phyloP scores from a whole-genome alignment of 2,797 vertebrate genomes.

The Chrosomus eos region DNA sequence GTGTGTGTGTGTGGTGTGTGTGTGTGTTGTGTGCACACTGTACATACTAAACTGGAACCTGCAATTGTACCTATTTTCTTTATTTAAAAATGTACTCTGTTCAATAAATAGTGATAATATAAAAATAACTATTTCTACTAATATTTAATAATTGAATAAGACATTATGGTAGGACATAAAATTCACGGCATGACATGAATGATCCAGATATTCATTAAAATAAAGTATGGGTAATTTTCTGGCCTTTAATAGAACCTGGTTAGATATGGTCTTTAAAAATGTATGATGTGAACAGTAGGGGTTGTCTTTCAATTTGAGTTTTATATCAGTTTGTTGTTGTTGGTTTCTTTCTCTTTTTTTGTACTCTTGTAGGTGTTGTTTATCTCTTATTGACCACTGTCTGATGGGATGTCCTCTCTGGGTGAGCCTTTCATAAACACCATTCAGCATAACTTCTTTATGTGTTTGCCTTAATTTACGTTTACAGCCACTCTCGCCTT shows the following conservation, averaged over 20 bases:
- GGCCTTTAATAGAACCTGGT: background rate
- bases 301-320: background rate
- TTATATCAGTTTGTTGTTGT: background rate
- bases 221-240: background rate
- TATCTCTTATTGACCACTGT: conserved; percentile 4
- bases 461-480: conserved; percentile 26
- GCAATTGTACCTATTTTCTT: too few species aligned
- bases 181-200: background rate
- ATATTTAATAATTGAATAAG: too few species aligned
- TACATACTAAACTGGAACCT: too few species aligned
- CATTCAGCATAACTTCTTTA: conserved; percentile 42
- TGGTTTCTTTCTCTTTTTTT: too few species aligned
- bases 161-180: background rate
- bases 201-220: background rate
- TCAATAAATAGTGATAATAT: too few species aligned
- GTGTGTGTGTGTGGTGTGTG: too few species aligned
- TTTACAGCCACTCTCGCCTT: conserved; percentile 15
- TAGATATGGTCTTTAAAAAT: background rate
- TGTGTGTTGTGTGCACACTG: too few species aligned
- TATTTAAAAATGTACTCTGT: too few species aligned
- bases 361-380: background rate
- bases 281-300: background rate
- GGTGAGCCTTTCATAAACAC: conserved; percentile 28
- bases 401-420: conserved; percentile 16
- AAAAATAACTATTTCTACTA: too few species aligned